Conservation (phyloP, 2,113 vertebrate species). For the Lucifuga dentata region DNA sequence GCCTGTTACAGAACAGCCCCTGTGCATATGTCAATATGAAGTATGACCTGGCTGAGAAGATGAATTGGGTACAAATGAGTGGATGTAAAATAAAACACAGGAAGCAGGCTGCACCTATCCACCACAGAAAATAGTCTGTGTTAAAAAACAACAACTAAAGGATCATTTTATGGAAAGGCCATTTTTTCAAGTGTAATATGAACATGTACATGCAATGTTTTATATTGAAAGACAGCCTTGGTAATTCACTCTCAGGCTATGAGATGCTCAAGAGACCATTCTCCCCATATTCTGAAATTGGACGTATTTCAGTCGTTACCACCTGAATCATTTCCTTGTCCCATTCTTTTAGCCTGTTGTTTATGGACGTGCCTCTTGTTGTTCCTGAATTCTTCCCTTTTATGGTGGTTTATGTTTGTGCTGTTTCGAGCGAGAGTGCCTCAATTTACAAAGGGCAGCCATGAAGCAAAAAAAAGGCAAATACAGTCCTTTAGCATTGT, state of each 20-base stretch:
- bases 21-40: constrained; percentile 71
- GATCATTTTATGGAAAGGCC: constrained; percentile 60
- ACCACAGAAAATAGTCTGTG: constrained; percentile 44
- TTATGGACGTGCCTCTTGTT: constrained; percentile 68
- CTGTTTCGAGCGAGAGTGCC: constrained; percentile 65
- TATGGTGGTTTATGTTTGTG: constrained; percentile 58
- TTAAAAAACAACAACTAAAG: constrained; percentile 55
- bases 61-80: constrained; percentile 61
- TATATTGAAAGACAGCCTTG: constrained; percentile 61
- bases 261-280: constrained; percentile 70
- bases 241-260: constrained; percentile 60
- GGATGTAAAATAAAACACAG: constrained; percentile 38
- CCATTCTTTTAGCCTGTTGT: constrained; percentile 65
- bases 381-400: constrained; percentile 60
- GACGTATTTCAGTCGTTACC: constrained; percentile 61
- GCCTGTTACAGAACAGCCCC: constrained; percentile 63
- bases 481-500: constrained; percentile 53
- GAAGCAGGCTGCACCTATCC: constrained; percentile 47
- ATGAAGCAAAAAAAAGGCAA: constrained; percentile 33
- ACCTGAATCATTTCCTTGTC: constrained; percentile 63
- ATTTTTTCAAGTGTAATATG: constrained; percentile 59
- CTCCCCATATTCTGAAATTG: constrained; percentile 67
- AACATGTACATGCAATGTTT: constrained; percentile 54
- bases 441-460: constrained; percentile 56
- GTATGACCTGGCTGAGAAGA: constrained; percentile 66